Evolutionary conservation across 2,888 invertebrate species (phyloP).

Genomic region (Amiota communis): DNA sequence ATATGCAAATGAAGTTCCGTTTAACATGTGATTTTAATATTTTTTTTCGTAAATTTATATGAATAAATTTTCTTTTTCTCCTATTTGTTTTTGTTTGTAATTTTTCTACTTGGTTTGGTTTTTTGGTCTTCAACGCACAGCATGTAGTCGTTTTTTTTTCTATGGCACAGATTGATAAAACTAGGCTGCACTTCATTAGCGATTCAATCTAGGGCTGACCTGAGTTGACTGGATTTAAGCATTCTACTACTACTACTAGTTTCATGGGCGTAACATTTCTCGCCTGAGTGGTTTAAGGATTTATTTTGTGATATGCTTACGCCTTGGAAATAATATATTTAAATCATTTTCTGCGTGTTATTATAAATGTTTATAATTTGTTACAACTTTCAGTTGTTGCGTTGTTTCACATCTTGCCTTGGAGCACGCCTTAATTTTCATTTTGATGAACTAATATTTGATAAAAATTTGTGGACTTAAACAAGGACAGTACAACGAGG

Average conservation of each 20-base stretch:
- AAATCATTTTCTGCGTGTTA: neutral
- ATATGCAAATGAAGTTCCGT: conserved; percentile 59
- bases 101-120: neutral
- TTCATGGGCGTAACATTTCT: neutral
- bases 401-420: too few relatives aligned
- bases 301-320: neutral
- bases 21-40: conserved; percentile 60
- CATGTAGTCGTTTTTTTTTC: conserved; percentile 43
- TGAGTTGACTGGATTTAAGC: neutral
- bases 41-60: conserved; percentile 45
- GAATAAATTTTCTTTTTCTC: conserved; percentile 1
- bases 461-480: too few relatives aligned
- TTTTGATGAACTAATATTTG: too few relatives aligned
- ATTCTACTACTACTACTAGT: neutral
- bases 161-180: neutral
- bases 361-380: conserved; percentile 3
- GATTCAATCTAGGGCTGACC: too few relatives aligned
- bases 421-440: too few relatives aligned
- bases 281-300: neutral
- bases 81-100: neutral
- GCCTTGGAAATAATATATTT: neutral
- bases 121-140: conserved; percentile 40
- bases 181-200: conserved; percentile 23
- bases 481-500: too few relatives aligned
- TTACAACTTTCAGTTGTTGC: neutral